Evolutionary conservation across 2,113 vertebrate genomes (phyloP).

Genomic region (Passer domesticus): DNA sequence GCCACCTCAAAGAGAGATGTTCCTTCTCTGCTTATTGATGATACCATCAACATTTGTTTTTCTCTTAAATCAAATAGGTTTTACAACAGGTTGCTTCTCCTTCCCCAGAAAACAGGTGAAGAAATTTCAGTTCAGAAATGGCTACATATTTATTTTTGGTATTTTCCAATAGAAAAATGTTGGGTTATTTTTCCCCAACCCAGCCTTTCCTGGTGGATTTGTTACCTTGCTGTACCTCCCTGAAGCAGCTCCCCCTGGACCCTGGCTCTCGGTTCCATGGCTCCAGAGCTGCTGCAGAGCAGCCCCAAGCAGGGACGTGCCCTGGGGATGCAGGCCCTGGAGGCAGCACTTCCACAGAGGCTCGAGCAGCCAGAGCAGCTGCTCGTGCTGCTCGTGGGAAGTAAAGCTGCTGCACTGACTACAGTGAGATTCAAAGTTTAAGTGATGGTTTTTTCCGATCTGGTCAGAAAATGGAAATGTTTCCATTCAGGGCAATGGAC

Average conservation of each 20-base stretch:
- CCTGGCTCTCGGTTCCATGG: fast-evolving
- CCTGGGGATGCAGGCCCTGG: neutral
- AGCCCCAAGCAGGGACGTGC: neutral
- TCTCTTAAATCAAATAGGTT: neutral
- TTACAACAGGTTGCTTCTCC: neutral
- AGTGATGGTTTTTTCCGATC: fast-evolving
- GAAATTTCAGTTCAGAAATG: neutral
- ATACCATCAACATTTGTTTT: neutral
- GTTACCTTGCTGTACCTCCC: too few relatives aligned
- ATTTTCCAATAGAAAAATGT: neutral
- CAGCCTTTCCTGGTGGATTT: neutral
- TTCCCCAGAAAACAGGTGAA: neutral
- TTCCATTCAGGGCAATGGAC: neutral
- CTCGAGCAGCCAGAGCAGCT: too few relatives aligned
- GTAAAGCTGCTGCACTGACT: neutral
- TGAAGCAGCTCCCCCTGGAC: neutral
- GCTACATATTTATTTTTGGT: neutral
- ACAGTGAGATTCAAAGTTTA: fast-evolving
- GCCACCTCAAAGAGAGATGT: neutral
- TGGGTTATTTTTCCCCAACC: neutral
- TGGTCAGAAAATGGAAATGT: neutral
- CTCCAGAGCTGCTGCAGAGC: neutral
- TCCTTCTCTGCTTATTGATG: neutral
- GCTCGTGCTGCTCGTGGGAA: neutral
- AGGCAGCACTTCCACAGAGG: fast-evolving